A percentile compares a stretch with the other conserved stretches of the same genome.
Conservation (phyloP, 1,140 invertebrate species). For the Harpegnathos saltator region DNA sequence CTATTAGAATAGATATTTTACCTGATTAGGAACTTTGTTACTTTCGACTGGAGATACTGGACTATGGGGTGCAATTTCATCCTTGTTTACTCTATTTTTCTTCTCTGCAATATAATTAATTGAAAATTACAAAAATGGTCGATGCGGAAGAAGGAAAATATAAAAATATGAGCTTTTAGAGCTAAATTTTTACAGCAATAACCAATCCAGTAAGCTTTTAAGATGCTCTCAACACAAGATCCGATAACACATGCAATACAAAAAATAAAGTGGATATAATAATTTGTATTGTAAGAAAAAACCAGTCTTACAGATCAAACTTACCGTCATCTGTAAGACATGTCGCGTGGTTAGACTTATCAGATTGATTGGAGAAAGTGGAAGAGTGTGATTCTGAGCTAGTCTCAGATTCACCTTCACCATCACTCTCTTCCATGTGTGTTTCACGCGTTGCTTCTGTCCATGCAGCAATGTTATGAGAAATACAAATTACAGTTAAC, state of each 20-base stretch:
- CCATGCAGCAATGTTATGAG: constrained; percentile 83
- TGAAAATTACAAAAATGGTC: constrained; percentile 22
- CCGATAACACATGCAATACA: constrained; percentile 60
- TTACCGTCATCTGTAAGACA: constrained; percentile 85
- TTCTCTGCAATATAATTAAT: constrained; percentile 86
- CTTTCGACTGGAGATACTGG: constrained; percentile 83
- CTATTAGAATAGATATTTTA: constrained; percentile 62
- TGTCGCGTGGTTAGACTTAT: constrained; percentile 84
- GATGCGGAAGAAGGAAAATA: background rate
- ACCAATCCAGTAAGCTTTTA: constrained; percentile 49
- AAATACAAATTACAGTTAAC: constrained; percentile 75
- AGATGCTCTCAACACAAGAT: constrained; percentile 17
- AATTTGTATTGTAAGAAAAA: constrained; percentile 47
- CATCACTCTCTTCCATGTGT: constrained; percentile 85
- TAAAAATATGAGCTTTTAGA: background rate
- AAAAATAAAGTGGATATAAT: constrained; percentile 30
- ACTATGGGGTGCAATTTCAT: constrained; percentile 83
- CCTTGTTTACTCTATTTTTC: constrained; percentile 88
- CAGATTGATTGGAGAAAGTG: constrained; percentile 84
- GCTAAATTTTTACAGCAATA: constrained; percentile 39
- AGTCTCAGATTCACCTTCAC: constrained; percentile 86
- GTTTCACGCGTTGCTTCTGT: constrained; percentile 85
- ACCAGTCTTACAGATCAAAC: constrained; percentile 78
- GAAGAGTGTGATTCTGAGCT: constrained; percentile 85
- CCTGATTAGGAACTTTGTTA: constrained; percentile 87